These are phyloP conservation scores for Labeo rohita DNA, from an alignment of 2,113 vertebrate species.

Conservation along the genomic window DNA sequence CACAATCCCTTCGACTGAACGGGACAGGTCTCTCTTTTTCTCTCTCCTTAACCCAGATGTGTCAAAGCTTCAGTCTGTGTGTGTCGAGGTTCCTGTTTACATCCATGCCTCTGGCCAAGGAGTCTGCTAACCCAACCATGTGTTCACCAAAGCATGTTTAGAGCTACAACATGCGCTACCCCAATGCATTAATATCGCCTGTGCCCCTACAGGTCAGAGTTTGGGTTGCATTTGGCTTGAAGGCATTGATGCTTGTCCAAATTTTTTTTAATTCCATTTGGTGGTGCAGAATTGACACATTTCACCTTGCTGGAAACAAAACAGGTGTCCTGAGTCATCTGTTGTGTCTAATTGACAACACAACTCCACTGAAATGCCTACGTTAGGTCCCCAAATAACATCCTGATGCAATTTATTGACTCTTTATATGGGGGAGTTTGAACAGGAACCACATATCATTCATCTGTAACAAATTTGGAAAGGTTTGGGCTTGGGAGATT, in stretches of 20 bases:
- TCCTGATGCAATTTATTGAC: conserved; percentile 1
- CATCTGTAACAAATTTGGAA: conserved; percentile 2
- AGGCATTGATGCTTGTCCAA: not conserved
- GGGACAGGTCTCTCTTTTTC: not conserved
- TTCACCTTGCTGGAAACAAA: not conserved
- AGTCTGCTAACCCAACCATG: conserved; percentile 44
- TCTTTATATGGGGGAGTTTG: not conserved
- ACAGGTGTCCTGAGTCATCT: conserved; percentile 5
- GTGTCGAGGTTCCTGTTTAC: conserved; percentile 38
- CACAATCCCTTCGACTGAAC: not conserved
- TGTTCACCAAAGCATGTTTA: conserved; percentile 44
- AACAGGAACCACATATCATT: not conserved
- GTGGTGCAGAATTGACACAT: not conserved
- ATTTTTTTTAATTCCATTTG: not conserved
- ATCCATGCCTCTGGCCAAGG: not conserved
- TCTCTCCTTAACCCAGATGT: conserved; percentile 53
- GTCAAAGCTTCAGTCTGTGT: conserved; percentile 40
- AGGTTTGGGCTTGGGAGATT: not conserved
- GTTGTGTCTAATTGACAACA: conserved; percentile 2
- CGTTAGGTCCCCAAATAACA: not conserved
- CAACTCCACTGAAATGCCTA: not conserved
- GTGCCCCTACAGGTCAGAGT: conserved; percentile 3
- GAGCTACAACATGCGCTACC: conserved; percentile 1
- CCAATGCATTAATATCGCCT: not conserved
- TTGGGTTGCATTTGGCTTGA: not conserved